These are phyloP conservation scores for Prochilodus magdalenae DNA, from an alignment of 2,113 vertebrate genomes.

Conservation along the genomic window DNA sequence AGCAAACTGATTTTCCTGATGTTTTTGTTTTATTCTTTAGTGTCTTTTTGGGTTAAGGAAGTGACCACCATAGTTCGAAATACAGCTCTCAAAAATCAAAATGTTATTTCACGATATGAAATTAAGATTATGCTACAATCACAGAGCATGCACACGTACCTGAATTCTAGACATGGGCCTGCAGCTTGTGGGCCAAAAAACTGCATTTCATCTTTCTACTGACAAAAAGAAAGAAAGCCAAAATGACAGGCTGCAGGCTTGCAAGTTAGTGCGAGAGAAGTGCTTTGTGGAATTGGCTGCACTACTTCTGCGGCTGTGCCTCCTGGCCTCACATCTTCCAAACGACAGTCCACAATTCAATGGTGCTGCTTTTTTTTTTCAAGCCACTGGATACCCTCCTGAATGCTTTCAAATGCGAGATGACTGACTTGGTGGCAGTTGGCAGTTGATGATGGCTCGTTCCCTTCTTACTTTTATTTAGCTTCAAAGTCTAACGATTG, in stretches of 20 bases:
- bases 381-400: not conserved
- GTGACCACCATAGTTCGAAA: too few relatives aligned
- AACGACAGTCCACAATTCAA: slow-evolving; percentile 35
- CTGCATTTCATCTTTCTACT: slow-evolving; percentile 17
- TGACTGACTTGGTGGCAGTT: not conserved
- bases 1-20: too few relatives aligned
- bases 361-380: slow-evolving; percentile 25
- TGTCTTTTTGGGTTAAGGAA: too few relatives aligned
- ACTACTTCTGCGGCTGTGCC: slow-evolving; percentile 4
- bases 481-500: not conserved
- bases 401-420: not conserved
- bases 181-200: not conserved
- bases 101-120: not conserved
- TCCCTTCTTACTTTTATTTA: not conserved
- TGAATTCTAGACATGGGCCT: not conserved
- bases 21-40: too few relatives aligned
- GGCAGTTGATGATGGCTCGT: not conserved
- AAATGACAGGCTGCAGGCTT: slow-evolving; percentile 22
- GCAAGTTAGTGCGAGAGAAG: slow-evolving; percentile 15
- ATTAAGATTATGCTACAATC: slow-evolving; percentile 1
- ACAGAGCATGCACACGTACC: not conserved
- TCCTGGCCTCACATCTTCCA: slow-evolving; percentile 42
- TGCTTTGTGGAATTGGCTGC: slow-evolving; percentile 26
- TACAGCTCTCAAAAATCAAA: too few relatives aligned
- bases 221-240: slow-evolving; percentile 3